These are phyloP conservation scores for Bathynomus jamesi DNA, from an alignment of 1,140 invertebrate genomes.

Conservation along the genomic window DNA sequence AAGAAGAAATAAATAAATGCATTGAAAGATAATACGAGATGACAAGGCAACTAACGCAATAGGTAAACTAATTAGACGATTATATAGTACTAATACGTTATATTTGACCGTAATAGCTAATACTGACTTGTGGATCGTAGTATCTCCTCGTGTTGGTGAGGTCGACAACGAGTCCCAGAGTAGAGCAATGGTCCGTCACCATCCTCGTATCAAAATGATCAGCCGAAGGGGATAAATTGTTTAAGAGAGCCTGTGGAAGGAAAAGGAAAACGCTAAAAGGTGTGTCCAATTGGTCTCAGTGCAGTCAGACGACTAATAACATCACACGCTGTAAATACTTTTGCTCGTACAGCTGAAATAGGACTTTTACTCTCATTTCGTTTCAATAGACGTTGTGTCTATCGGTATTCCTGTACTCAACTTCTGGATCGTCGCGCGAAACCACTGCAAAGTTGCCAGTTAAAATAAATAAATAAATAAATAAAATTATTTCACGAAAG, in stretches of 20 bases:
- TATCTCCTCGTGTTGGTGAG: conserved; percentile 60
- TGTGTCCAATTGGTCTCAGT: no score
- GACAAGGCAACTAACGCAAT: not conserved
- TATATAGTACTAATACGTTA: not conserved
- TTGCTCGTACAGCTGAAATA: no score
- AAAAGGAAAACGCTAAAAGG: no score
- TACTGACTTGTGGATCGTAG: conserved; percentile 49
- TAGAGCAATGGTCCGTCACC: conserved; percentile 48
- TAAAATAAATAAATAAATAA: no score
- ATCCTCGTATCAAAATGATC: not conserved
- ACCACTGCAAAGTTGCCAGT: no score
- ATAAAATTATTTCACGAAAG: no score
- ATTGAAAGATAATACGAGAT: not conserved
- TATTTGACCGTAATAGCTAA: not conserved
- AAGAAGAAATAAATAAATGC: not conserved
- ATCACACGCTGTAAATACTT: no score
- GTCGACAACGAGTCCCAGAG: conserved; percentile 58
- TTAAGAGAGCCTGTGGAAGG: not conserved
- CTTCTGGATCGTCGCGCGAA: no score
- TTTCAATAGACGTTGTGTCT: no score
- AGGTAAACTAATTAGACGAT: not conserved
- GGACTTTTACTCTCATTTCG: no score
- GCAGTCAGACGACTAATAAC: no score
- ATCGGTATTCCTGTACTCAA: no score
- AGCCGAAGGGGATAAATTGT: not conserved